Evolutionary conservation across 2,113 vertebrate genomes (phyloP), one percentile per base, ranked within the genome.

Genomic region (Motacilla alba): DNA sequence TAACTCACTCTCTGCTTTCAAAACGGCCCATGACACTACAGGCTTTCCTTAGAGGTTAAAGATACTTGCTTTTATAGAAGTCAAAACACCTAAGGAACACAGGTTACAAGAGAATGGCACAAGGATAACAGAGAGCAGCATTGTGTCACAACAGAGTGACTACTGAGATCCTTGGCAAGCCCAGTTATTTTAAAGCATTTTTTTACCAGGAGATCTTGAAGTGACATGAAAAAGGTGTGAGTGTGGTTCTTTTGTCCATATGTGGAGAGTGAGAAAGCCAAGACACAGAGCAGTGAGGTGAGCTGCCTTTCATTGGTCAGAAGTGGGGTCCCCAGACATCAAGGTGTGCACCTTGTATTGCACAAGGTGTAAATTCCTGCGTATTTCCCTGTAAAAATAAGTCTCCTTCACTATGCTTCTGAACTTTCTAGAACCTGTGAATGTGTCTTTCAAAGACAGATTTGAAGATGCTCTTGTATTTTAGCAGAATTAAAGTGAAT

Each of bases 311-410:
- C 20, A 30, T 27, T 37, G 26, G 6, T 35, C 15, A 13, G 33
- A 11, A 43, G 6, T 20, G 14, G 49, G 11, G 7, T 49, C 6
- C 4, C 6, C 1, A 5, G 17, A 64, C 3, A 31, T 8, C 33
- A 69, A 72, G 14, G 4, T 20, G 33, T 41, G 43, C 37, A 64
- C 37, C 39, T 49, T 13, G 10, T 56, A 33, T n/a, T n/a, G 33
- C 55, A 58, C 21, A n/a, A 58, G 21, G 55, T 22, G 13, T 10
- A n/a, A n/a, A 35, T 59, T 59, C n/a, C 58, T 26, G 15, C 2
- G 6, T 35, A 37, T 46, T 83, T 11, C 60, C 7, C 43, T 74
- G 31, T 21, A 59, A 90, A 94, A 91, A 88, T 7, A 18, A 86
- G 8, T 31, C 21, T 23, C 35, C 26, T 67, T 70, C 28, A 5